These are phyloP conservation scores for Rotaria magnacalcarata DNA, from an alignment of 2,888 invertebrate genomes.

Conservation along the genomic window DNA sequence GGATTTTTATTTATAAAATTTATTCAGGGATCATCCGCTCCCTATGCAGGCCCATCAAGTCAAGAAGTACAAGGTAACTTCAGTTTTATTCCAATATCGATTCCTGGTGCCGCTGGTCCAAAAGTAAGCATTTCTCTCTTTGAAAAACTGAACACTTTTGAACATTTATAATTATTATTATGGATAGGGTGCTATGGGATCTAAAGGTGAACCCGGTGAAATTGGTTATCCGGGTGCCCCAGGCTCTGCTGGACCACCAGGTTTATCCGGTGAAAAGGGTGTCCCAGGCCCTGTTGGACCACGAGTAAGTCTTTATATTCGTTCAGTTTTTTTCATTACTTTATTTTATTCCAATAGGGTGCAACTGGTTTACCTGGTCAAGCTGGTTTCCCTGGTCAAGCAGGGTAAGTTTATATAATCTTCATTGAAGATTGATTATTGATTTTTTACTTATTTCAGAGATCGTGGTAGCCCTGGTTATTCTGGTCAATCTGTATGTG, in stretches of 20 bases:
- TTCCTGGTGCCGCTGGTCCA: conserved; percentile 47
- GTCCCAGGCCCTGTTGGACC: conserved; percentile 47
- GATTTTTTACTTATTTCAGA: not conserved
- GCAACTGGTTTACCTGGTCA: conserved; percentile 42
- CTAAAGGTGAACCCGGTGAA: conserved; percentile 42
- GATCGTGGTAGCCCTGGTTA: conserved; percentile 47
- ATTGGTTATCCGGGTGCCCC: conserved; percentile 49
- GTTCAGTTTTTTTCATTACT: not conserved
- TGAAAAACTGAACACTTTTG: too few relatives aligned
- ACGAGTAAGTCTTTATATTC: conserved; percentile 45
- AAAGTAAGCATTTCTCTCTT: conserved; percentile 53
- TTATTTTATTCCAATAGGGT: conserved; percentile 21
- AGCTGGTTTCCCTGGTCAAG: conserved; percentile 44
- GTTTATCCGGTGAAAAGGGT: conserved; percentile 46
- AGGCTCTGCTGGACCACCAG: not conserved
- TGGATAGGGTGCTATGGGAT: conserved; percentile 45
- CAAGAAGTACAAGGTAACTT: not conserved
- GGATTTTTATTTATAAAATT: not conserved
- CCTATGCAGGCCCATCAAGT: fast-evolving
- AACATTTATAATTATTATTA: conserved; percentile 40
- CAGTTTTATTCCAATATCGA: not conserved
- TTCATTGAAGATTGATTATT: not conserved
- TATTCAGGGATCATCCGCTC: conserved; percentile 29
- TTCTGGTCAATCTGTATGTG: conserved; percentile 46
- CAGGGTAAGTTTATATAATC: not conserved